Conservation (phyloP, 1,140 invertebrate species). For the Penaeus chinensis region DNA sequence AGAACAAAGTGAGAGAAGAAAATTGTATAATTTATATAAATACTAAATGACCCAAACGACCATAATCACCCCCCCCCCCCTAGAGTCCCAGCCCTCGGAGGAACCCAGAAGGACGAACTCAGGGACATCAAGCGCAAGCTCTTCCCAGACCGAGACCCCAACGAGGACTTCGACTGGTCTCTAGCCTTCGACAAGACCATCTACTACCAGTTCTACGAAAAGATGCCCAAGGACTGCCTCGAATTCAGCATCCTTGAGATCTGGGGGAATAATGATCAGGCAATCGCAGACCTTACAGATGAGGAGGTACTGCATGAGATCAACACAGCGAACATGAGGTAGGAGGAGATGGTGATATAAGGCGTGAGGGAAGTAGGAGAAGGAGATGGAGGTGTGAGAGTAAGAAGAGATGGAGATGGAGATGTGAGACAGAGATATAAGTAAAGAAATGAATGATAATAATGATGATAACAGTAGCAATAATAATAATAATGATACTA, state of each 20-base stretch:
- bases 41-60: too few species aligned
- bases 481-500: too few species aligned
- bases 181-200: conserved; percentile 29
- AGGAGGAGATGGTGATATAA: conserved; percentile 18
- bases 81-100: conserved; percentile 54
- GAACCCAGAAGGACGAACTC: conserved; percentile 20
- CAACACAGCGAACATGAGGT: conserved; percentile 72
- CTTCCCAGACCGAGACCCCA: conserved; percentile 11
- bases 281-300: conserved; percentile 73
- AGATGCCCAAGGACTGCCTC: conserved; percentile 71
- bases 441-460: too few species aligned
- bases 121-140: conserved; percentile 13
- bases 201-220: conserved; percentile 50
- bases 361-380: too few species aligned
- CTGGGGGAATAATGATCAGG: conserved; percentile 75
- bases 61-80: too few species aligned
- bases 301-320: conserved; percentile 75
- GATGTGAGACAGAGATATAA: not conserved
- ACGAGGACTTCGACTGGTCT: conserved; percentile 57
- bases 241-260: conserved; percentile 78
- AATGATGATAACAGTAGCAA: too few species aligned
- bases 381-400: too few species aligned
- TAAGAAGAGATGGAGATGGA: not conserved
- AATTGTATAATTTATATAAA: not conserved
- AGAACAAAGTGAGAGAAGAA: not conserved